Percentiles rank a stretch among this genome's conserved stretches.
Evolutionary conservation across 2,888 invertebrate species (phyloP).

Genomic region (Xestia sexstrigata): DNA sequence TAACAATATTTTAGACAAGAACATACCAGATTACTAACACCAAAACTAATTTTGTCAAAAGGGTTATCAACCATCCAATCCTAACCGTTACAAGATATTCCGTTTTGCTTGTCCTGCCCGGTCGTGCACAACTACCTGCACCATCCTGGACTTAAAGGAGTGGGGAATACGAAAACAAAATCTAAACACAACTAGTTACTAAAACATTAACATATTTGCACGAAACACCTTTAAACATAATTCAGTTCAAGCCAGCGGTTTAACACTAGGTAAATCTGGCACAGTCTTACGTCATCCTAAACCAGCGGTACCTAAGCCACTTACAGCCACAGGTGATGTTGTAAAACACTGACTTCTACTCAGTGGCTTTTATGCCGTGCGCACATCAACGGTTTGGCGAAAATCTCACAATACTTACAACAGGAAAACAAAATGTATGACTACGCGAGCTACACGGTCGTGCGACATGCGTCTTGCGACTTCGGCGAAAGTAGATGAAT

Average conservation of each 20-base stretch:
- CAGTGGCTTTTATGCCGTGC: constrained; percentile 19
- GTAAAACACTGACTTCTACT: constrained; percentile 41
- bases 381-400: neutral
- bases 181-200: neutral
- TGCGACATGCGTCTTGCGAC: neutral
- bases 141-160: no score
- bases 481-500: neutral
- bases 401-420: neutral
- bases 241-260: constrained; percentile 16
- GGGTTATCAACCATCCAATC: neutral
- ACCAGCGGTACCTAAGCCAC: constrained; percentile 31
- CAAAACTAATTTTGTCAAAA: neutral
- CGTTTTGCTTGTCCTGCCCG: neutral
- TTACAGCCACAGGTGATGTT: constrained; percentile 46
- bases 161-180: neutral
- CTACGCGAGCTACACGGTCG: neutral
- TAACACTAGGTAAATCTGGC: constrained; percentile 41
- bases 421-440: neutral
- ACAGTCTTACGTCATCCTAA: constrained; percentile 32
- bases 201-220: constrained; percentile 26
- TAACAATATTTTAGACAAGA: neutral
- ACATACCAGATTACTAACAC: neutral
- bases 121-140: neutral
- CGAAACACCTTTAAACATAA: constrained; percentile 1
- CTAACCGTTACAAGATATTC: neutral